Evolutionary conservation across 2,888 invertebrate genomes (phyloP), one percentile per base, ranked within the genome.

Genomic region (Melitaea athalia): DNA sequence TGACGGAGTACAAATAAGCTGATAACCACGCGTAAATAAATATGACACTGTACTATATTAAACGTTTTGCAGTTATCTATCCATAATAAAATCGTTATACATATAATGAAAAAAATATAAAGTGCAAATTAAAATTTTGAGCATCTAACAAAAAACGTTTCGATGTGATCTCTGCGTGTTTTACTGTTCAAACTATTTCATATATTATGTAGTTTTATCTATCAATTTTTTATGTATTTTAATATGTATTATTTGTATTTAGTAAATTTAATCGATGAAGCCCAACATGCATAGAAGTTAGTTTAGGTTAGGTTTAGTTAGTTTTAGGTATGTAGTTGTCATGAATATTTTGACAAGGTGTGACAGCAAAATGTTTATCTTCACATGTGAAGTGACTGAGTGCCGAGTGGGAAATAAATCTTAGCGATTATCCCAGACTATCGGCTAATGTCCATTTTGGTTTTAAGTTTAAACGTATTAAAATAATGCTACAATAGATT

Each of bases 1-100:
- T 92, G 92, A 92, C 84, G 81, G 81, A 85, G 85, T 84, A 87
- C 88, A 91, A 91, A 92, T 87, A 89, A 75, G 84, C 81, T 85
- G 91, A 91, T 92, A 92, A 89, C 81, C 78, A 81, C 79, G 83
- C 79, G 76, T 77, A 74, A 71, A 89, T 85, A 86, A 85, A 86
- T 85, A 86, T 73, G 68, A 66, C 69, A 68, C 57, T 63, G 59
- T 65, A 49, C 47, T 52, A 60, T 69, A 71, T 73, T 42, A 43
- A 69, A 67, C 55, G 31, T 72, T 72, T 70, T 64, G 67, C 62
- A 53, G 55, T 49, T 31, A 12, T 38, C 38, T 38, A 38, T 38
- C 1, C 38, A 38, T 38, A 38, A 8, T 38, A 38, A 38, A 38
- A 38, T 38, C 38, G 5, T 8, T 5, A 38, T 38, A 38, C 38